These are phyloP conservation scores for Aleiodes alternator DNA, from an alignment of 2,888 invertebrate species.

Conservation along the genomic window DNA sequence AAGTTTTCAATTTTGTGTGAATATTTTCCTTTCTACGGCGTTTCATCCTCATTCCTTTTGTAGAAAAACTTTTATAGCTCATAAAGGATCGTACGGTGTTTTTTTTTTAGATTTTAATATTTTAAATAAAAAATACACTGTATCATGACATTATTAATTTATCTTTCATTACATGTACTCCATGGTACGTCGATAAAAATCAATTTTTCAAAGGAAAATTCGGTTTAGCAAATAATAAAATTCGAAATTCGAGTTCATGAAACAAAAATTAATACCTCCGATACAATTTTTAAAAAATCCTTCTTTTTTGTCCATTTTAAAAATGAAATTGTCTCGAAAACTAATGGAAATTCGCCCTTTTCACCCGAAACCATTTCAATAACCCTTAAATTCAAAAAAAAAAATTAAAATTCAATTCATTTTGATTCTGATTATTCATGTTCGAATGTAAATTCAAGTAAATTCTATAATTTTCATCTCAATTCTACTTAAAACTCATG, in stretches of 20 bases:
- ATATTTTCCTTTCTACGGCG: conserved; percentile 65
- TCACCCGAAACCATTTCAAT: no score
- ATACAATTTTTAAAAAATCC: no score
- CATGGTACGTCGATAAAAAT: background rate
- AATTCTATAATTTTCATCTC: no score
- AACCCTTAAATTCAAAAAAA: no score
- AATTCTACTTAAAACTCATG: no score
- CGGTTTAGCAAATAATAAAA: background rate
- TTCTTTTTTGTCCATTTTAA: no score
- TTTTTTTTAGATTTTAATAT: conserved; percentile 2
- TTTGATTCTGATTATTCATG: no score
- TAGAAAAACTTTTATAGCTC: conserved; percentile 70
- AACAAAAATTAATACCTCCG: no score
- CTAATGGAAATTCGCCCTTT: no score
- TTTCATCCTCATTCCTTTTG: conserved; percentile 56
- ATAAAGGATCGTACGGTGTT: conserved; percentile 62
- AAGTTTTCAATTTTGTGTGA: conserved; percentile 73
- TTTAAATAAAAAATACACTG: conserved; percentile 11
- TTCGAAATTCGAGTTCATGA: background rate
- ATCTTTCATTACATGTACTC: conserved; percentile 11
- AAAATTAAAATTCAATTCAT: no score
- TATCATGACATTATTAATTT: conserved; percentile 29
- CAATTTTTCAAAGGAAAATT: background rate
- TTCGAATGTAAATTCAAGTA: no score
- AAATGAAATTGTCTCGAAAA: no score